These are phyloP conservation scores for Cotesia chilonis DNA, from an alignment of 1,140 invertebrate species.

Conservation along the genomic window DNA sequence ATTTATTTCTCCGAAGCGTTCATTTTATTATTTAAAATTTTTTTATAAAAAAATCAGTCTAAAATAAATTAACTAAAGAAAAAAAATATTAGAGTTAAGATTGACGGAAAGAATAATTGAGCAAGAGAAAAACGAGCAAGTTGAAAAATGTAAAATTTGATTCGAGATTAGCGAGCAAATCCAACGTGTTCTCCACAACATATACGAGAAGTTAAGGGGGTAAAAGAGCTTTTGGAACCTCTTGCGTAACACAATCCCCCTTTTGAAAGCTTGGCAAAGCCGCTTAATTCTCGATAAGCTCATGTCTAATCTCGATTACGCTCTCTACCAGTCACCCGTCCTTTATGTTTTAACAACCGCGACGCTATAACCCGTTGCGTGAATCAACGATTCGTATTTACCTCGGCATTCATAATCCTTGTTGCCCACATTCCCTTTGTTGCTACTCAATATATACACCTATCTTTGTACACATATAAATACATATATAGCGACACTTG, in stretches of 20 bases:
- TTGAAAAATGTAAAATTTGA: too few relatives aligned
- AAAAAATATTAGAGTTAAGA: too few relatives aligned
- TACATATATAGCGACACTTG: background rate
- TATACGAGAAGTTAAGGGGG: background rate
- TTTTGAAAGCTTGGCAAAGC: slow-evolving; percentile 36
- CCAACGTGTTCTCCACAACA: background rate
- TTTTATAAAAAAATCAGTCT: too few relatives aligned
- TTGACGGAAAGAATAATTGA: too few relatives aligned
- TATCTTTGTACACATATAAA: background rate
- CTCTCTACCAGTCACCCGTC: slow-evolving; percentile 29
- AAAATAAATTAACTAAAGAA: too few relatives aligned
- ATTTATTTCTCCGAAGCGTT: too few relatives aligned
- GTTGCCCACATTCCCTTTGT: background rate
- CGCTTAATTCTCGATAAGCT: slow-evolving; percentile 42
- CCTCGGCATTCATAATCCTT: slow-evolving; percentile 7
- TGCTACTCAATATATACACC: background rate
- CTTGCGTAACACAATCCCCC: slow-evolving; percentile 22
- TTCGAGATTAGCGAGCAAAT: too few relatives aligned
- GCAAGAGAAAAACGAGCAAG: too few relatives aligned
- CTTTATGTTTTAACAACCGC: slow-evolving; percentile 24
- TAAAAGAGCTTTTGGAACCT: background rate
- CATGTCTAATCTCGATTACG: slow-evolving; percentile 41
- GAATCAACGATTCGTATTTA: slow-evolving; percentile 8
- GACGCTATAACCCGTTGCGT: slow-evolving; percentile 11
- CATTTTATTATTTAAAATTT: too few relatives aligned